A percentile compares a stretch with the other conserved stretches of the same genome.
Conservation (phyloP, 2,888 invertebrate species). For the Tachina fera region DNA sequence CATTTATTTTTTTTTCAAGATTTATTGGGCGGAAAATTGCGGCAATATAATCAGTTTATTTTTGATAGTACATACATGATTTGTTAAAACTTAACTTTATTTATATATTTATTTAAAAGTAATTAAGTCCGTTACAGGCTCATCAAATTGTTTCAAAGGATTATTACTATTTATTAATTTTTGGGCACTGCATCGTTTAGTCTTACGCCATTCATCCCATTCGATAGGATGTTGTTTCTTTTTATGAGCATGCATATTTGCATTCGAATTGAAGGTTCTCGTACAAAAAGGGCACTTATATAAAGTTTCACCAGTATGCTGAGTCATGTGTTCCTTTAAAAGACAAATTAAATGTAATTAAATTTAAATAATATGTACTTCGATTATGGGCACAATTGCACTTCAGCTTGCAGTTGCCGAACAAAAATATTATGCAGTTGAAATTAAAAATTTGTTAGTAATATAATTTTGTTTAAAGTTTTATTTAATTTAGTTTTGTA, state of each 20-base stretch:
- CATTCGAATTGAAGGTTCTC: slow-evolving; percentile 82
- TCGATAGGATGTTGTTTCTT: slow-evolving; percentile 81
- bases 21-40: no score
- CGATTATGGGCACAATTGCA: background rate
- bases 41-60: no score
- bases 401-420: background rate
- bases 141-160: slow-evolving; percentile 41
- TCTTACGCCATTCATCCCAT: slow-evolving; percentile 79
- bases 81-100: background rate
- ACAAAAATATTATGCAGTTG: no score
- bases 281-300: slow-evolving; percentile 82
- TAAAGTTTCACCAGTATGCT: slow-evolving; percentile 81
- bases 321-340: slow-evolving; percentile 81
- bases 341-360: background rate
- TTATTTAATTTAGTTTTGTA: no score
- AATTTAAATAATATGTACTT: background rate
- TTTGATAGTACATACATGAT: no score
- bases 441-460: no score
- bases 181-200: slow-evolving; percentile 79
- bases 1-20: no score
- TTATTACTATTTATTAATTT: slow-evolving; percentile 55
- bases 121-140: background rate
- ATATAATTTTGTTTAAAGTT: no score
- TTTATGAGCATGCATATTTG: slow-evolving; percentile 82
- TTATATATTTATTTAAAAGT: slow-evolving; percentile 15